Evolutionary conservation across 2,797 vertebrate species (phyloP), one percentile per base, ranked within the genome.

Genomic region (Macroramphosus scolopax): DNA sequence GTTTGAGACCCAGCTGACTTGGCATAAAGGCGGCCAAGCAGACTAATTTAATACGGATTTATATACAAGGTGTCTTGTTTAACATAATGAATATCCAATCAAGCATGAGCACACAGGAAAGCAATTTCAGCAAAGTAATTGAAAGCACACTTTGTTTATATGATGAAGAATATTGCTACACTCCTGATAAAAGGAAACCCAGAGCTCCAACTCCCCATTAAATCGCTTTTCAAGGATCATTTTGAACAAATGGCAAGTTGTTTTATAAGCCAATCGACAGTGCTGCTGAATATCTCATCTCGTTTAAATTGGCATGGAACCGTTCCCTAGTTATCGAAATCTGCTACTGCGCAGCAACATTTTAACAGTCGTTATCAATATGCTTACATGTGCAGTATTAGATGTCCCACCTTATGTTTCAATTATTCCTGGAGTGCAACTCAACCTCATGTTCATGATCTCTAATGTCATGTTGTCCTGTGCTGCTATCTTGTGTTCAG

Each of bases 31-130:
- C 64, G 37, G 82, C 62, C 65, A 82, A 77, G 80, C 83, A 82
- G 52, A 42, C 49, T 66, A 51, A 61, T 85, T 86, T 81, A 71
- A 83, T 80, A 82, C 51, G 78, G 56, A 85, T 88, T 87, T 83
- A 63, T 68, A 87, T 81, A 88, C 81, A 82, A 84, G 80, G 55
- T 45, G 79, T 67, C 87, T 82, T 62, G 57, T 87, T 90, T 80
- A 81, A 83, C 51, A 63, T 84, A 87, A 89, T 88, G 78, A 88
- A 89, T 87, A 88, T 90, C 86, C 84, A 89, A 91, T 89, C 75
- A 83, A 72, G 82, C 78, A 47, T 36, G 74, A 88, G 88, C 78
- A 67, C 77, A 66, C 67, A 70, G 43, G 48, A 74, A 77, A 84
- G 87, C 87, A 89, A 84, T 91, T 91, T 87, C 78, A 79, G 79